Evolutionary conservation across 2,888 invertebrate species (phyloP).

Genomic region (Antheraea yamamai): DNA sequence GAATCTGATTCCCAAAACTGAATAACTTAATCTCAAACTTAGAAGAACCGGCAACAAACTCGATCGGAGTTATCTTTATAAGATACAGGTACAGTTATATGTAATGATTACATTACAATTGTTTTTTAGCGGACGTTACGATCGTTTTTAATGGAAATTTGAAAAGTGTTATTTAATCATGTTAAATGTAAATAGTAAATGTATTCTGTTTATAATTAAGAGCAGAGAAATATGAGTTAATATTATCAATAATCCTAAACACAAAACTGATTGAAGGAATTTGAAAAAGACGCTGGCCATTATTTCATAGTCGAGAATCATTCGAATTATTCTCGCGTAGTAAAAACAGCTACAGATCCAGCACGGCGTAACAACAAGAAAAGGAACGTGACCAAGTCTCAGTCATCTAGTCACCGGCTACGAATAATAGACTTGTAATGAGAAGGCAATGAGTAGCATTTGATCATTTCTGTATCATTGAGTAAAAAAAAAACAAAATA

Average conservation of each 20-base stretch:
- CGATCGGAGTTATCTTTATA: no score
- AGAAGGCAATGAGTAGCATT: conserved; percentile 2
- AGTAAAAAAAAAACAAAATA: neutral
- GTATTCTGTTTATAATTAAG: neutral
- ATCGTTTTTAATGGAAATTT: no score
- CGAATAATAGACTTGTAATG: conserved; percentile 2
- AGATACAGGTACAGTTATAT: no score
- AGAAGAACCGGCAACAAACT: neutral
- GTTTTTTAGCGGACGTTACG: no score
- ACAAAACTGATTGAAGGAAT: neutral
- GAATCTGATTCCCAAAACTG: neutral
- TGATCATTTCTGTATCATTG: neutral
- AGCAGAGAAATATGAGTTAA: neutral
- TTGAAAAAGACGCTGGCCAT: neutral
- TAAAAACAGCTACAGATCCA: neutral
- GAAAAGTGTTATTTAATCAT: no score
- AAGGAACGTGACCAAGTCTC: neutral
- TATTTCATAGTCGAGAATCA: neutral
- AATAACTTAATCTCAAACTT: neutral
- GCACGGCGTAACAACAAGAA: conserved; percentile 1
- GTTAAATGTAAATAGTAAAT: neutral
- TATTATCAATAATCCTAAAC: neutral
- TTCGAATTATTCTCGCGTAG: neutral
- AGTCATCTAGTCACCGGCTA: neutral
- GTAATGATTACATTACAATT: no score